Percentiles rank a stretch among this genome's conserved stretches.
Evolutionary conservation across 1,140 invertebrate genomes (phyloP).

Genomic region (Dreissena rostriformis): DNA sequence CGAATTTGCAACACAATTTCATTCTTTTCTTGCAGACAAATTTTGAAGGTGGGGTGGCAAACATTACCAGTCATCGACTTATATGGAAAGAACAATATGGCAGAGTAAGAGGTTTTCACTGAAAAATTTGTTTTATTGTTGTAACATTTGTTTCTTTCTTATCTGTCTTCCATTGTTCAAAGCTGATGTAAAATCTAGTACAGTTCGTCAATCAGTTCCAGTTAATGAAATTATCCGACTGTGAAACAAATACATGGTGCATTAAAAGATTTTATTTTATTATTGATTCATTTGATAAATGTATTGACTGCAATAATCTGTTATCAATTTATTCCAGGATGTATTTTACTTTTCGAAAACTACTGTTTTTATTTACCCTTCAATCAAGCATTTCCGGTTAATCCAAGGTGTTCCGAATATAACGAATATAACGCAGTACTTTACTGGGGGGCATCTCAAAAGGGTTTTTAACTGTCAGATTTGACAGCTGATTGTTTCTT

Average conservation of each 20-base stretch:
- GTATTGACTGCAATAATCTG: no score
- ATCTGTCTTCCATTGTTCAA: neutral
- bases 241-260: neutral
- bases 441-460: no score
- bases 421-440: no score
- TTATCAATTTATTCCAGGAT: no score
- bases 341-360: no score
- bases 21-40: slow-evolving; percentile 85
- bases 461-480: no score
- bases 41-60: slow-evolving; percentile 91
- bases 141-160: neutral
- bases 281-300: no score
- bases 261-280: neutral
- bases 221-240: neutral
- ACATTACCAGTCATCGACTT: slow-evolving; percentile 90
- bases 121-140: neutral
- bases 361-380: no score
- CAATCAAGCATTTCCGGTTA: no score
- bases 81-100: slow-evolving; percentile 90
- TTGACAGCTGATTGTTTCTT: no score
- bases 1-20: no score
- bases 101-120: slow-evolving; percentile 74
- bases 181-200: neutral
- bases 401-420: no score
- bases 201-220: neutral